phyloP scores from a whole-genome alignment of 2,888 invertebrate species.

The Azorinus chamasolen region DNA sequence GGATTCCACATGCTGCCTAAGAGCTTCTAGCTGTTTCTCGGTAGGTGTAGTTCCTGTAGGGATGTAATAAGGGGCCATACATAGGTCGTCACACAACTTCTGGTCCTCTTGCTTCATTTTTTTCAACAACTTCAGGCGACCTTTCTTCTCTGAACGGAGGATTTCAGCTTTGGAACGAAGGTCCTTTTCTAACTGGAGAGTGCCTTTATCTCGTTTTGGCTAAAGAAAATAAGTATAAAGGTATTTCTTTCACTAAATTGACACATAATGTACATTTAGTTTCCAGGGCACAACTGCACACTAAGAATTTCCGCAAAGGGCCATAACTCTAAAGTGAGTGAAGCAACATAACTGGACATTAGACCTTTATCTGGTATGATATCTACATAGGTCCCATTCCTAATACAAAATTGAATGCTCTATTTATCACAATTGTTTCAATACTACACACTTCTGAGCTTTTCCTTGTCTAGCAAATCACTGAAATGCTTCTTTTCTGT shows the following conservation, averaged over 20 bases:
- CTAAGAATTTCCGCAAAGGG: too few species aligned
- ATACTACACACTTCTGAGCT: too few species aligned
- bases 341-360: too few species aligned
- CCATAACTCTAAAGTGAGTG: too few species aligned
- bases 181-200: constrained; percentile 81
- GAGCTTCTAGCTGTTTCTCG: constrained; percentile 79
- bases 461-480: too few species aligned
- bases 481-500: too few species aligned
- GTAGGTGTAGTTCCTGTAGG: constrained; percentile 81
- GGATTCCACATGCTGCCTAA: constrained; percentile 83
- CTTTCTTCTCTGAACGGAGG: constrained; percentile 80
- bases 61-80: constrained; percentile 83
- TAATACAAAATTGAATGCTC: too few species aligned
- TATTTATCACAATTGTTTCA: too few species aligned
- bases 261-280: background rate
- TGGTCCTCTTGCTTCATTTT: constrained; percentile 80
- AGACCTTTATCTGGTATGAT: too few species aligned
- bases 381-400: too few species aligned
- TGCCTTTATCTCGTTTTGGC: constrained; percentile 69
- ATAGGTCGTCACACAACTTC: constrained; percentile 82
- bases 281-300: background rate
- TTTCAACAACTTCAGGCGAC: constrained; percentile 79
- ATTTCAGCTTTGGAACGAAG: constrained; percentile 75
- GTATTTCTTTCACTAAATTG: too few species aligned
- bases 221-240: constrained; percentile 24